phyloP scores from a whole-genome alignment of 2,113 vertebrate genomes.

The Crotalus tigris region DNA sequence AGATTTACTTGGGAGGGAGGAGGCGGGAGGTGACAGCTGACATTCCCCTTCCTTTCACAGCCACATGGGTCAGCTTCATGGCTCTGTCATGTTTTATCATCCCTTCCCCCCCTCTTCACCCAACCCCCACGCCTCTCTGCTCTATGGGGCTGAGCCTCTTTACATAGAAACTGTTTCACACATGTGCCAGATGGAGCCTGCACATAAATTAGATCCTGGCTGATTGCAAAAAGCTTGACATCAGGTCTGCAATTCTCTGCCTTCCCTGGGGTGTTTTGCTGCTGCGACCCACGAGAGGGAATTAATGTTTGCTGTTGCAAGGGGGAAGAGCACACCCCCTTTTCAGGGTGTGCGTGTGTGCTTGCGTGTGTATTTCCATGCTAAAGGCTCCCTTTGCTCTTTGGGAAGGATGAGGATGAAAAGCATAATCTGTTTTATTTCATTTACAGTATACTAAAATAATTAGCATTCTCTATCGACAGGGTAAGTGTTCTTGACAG shows the following conservation, averaged over 20 bases:
- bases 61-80: not conserved
- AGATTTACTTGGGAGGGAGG: not conserved
- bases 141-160: not conserved
- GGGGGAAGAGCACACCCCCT: not conserved
- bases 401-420: not conserved
- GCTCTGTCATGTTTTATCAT: not conserved
- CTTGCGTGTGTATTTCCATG: not conserved
- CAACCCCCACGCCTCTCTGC: too few relatives aligned
- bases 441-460: not conserved
- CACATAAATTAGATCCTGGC: conserved; percentile 23
- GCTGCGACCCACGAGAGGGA: not conserved
- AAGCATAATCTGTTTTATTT: not conserved
- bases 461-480: not conserved
- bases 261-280: not conserved
- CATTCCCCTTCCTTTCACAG: not conserved
- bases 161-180: not conserved
- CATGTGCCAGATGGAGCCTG: conserved; percentile 6
- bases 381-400: not conserved
- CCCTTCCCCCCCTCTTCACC: not conserved
- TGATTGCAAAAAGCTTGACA: conserved; percentile 1
- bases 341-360: not conserved
- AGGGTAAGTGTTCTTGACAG: not conserved
- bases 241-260: not conserved
- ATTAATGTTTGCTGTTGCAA: not conserved
- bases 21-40: not conserved